Conservation (phyloP, 2,113 vertebrate genomes). For the Sterna hirundo region DNA sequence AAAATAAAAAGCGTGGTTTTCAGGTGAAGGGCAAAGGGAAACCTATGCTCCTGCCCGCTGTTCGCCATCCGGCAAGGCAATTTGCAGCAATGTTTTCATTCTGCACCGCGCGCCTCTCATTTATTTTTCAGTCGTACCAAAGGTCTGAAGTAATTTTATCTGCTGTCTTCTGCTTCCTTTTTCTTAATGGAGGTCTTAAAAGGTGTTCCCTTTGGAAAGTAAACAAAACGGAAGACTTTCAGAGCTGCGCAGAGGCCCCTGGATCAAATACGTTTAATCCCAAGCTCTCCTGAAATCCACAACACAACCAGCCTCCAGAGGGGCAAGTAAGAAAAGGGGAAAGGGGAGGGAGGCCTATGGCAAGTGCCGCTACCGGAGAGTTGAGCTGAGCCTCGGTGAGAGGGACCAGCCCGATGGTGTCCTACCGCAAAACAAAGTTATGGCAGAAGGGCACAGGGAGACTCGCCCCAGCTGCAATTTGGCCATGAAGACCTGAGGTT, state of each 20-base stretch:
- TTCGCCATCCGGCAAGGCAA: not conserved
- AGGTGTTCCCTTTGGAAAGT: constrained; percentile 7
- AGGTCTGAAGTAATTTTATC: constrained; percentile 19
- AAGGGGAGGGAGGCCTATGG: not conserved
- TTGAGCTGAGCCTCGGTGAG: not conserved
- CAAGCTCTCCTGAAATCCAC: not conserved
- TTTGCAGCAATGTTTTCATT: not conserved
- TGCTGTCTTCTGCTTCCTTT: not conserved
- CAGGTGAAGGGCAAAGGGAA: constrained; percentile 10
- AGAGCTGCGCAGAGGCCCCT: not conserved
- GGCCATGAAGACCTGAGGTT: accelerated
- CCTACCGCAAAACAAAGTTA: accelerated
- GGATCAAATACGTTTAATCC: not conserved
- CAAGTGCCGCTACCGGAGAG: not conserved
- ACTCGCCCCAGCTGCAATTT: accelerated
- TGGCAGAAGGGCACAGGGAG: accelerated
- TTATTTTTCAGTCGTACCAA: not conserved
- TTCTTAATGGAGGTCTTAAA: constrained; percentile 24
- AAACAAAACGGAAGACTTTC: not conserved
- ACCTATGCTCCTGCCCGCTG: not conserved
- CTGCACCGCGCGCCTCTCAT: not conserved
- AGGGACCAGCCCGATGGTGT: accelerated
- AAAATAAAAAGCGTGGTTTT: not conserved
- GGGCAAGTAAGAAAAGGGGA: not conserved
- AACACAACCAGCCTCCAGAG: not conserved